These are phyloP conservation scores for Leucophora obtusa DNA, from an alignment of 2,888 invertebrate genomes.

Conservation along the genomic window DNA sequence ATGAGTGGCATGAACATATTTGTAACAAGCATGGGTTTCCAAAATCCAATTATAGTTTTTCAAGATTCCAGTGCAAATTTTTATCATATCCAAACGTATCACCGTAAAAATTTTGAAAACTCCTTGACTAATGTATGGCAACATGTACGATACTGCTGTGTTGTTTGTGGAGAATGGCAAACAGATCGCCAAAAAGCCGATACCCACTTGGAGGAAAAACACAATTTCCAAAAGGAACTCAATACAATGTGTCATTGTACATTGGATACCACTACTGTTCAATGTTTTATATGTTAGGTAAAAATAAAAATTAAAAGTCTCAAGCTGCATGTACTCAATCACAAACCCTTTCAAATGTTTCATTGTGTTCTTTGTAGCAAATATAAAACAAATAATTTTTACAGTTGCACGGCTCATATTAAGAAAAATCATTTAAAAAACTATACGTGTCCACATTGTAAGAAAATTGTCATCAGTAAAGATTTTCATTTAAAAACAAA, in stretches of 20 bases:
- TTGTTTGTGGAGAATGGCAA: not conserved
- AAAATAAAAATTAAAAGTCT: not conserved
- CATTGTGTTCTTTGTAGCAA: not conserved
- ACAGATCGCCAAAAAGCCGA: not conserved
- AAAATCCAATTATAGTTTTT: not conserved
- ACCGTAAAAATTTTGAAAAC: not conserved
- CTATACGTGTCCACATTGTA: not conserved
- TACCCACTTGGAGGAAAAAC: not conserved
- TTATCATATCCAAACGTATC: slow-evolving; percentile 5
- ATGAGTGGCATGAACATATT: not conserved
- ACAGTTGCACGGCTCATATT: not conserved
- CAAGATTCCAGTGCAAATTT: not conserved
- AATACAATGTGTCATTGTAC: not conserved
- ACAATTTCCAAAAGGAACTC: not conserved
- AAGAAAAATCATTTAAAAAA: not conserved
- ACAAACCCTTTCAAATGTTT: not conserved
- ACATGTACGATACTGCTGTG: not conserved
- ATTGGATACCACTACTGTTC: not conserved
- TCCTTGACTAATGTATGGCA: not conserved
- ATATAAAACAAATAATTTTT: slow-evolving; percentile 1
- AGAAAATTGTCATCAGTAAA: not conserved
- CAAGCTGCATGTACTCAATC: not conserved
- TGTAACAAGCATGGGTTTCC: not conserved
- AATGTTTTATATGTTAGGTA: not conserved
- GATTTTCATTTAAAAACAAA: not conserved